These are phyloP conservation scores for Monochamus alternatus DNA, from an alignment of 2,888 invertebrate species.

Conservation along the genomic window DNA sequence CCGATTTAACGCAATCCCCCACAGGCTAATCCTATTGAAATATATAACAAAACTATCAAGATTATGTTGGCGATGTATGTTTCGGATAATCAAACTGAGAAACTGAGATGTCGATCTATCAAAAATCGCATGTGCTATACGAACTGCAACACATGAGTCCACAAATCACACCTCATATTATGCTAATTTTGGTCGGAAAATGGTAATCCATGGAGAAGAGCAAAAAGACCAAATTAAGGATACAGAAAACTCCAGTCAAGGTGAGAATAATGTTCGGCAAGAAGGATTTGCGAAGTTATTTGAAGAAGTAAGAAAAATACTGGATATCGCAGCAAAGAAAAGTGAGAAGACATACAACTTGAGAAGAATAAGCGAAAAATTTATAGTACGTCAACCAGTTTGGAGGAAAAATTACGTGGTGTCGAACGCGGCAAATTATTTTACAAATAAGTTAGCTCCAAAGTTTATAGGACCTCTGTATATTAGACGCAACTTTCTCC, in stretches of 20 bases:
- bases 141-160: conserved; percentile 32
- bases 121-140: conserved; percentile 33
- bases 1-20: conserved; percentile 36
- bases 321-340: not conserved
- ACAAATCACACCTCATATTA: not conserved
- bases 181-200: not conserved
- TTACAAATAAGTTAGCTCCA: conserved; percentile 4
- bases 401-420: conserved; percentile 4
- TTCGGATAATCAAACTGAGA: conserved; percentile 35
- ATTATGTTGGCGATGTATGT: conserved; percentile 32
- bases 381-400: not conserved
- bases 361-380: not conserved
- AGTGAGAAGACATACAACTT: conserved; percentile 8
- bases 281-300: not conserved
- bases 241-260: no score
- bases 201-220: not conserved
- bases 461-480: not conserved
- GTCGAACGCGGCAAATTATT: conserved; percentile 11
- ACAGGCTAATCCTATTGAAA: conserved; percentile 6
- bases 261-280: not conserved
- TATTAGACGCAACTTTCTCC: not conserved
- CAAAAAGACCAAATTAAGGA: not conserved
- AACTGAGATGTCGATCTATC: conserved; percentile 32
- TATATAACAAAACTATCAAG: conserved; percentile 11
- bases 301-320: not conserved